These are phyloP conservation scores for Phortica magna DNA, from an alignment of 2,888 invertebrate species.

Conservation along the genomic window DNA sequence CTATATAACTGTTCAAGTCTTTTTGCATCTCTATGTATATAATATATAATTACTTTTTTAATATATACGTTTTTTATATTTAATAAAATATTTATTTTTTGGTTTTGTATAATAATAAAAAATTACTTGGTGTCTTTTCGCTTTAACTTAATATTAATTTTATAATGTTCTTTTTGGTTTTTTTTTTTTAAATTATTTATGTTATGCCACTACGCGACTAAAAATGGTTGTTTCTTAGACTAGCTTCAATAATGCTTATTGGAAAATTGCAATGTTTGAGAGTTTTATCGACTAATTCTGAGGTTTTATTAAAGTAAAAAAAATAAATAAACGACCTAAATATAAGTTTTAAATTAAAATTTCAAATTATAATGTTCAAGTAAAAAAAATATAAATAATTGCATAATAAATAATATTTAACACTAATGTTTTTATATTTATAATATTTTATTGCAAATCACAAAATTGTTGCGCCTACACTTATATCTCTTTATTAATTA, in stretches of 20 bases:
- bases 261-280: not conserved
- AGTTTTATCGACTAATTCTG: not conserved
- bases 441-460: constrained; percentile 69
- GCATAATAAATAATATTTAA: not conserved
- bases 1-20: constrained; percentile 68
- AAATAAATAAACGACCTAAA: not conserved
- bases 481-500: constrained; percentile 56
- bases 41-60: constrained; percentile 55
- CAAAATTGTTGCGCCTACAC: constrained; percentile 73
- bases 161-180: constrained; percentile 34
- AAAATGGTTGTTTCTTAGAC: constrained; percentile 6
- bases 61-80: constrained; percentile 37
- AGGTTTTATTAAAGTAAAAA: not conserved
- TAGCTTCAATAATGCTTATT: constrained; percentile 3
- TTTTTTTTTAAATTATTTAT: constrained; percentile 39
- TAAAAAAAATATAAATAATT: constrained; percentile 9
- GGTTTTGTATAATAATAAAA: constrained; percentile 67
- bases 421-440: not conserved
- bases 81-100: constrained; percentile 47
- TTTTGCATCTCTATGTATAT: constrained; percentile 72
- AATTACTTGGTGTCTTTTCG: constrained; percentile 69
- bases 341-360: constrained; percentile 1
- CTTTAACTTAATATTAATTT: constrained; percentile 46
- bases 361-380: not conserved
- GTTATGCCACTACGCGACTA: constrained; percentile 22